These are phyloP conservation scores for Rosalia funebris DNA, from an alignment of 2,888 invertebrate genomes.

Conservation along the genomic window DNA sequence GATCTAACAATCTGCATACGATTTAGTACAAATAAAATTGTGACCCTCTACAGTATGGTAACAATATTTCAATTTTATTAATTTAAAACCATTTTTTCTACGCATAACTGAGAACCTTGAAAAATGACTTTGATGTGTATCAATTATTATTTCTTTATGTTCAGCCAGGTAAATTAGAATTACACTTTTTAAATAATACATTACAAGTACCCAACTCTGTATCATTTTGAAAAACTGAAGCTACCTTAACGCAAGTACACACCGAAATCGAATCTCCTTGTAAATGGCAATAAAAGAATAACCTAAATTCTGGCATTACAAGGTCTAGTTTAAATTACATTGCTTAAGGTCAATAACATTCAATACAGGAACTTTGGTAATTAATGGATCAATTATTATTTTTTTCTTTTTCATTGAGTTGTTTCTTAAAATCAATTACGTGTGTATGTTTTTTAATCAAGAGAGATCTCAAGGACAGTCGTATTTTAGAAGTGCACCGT, in stretches of 20 bases:
- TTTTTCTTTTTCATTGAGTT: conserved; percentile 1
- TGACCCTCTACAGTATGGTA: too few species aligned
- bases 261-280: conserved; percentile 6
- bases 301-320: conserved; percentile 16
- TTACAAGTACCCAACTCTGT: neutral
- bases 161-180: neutral
- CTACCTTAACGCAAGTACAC: neutral
- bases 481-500: too few species aligned
- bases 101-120: conserved; percentile 6
- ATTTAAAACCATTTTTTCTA: neutral
- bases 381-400: neutral
- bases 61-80: neutral
- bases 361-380: conserved; percentile 9
- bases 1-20: too few species aligned
- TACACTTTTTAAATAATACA: neutral
- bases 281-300: conserved; percentile 4
- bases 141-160: neutral
- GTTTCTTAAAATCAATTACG: neutral
- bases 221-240: neutral
- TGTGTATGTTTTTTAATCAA: too few species aligned
- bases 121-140: conserved; percentile 1
- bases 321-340: conserved; percentile 30
- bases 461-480: too few species aligned
- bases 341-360: conserved; percentile 31
- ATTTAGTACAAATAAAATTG: too few species aligned